Base-by-base conservation (phyloP, 2,797 vertebrate genomes). In the Periophthalmus magnuspinnatus region DNA sequence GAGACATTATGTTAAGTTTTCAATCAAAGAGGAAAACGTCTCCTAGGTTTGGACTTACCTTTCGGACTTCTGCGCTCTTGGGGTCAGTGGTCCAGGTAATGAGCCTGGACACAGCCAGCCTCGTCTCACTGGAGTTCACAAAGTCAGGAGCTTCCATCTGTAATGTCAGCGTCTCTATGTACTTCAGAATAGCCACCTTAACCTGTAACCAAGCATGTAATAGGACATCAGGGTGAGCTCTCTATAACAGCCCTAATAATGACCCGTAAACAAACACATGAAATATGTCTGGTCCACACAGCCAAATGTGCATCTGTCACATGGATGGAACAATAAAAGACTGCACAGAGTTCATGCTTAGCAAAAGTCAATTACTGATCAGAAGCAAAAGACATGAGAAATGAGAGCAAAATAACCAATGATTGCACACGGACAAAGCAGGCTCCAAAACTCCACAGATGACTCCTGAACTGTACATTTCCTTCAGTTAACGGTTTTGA, bases 71-170 rank as follows among this genome's bases (percentile, higher is more conserved):
- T n/a, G 96, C 96, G 89, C 97, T 98, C 90, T 98, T 98, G 65
- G 96, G 97, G 89, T 99, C 97, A 67, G 95, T 97, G 67, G 96
- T 99, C 97, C 97, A 99, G 47, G 97, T 97, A 88, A 98, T 98
- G 84, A 99, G 96, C 65, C 97, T 95, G 38, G 97, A 99, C 60
- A 99, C 96, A 3, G 97, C 97, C 81, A 98, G 90, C 41, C 97
- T 95, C 28, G 97, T 98, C 93, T 99, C 97, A 80, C 97, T 97
- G 74, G 96, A 97, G 93, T 98, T 99, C 77, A 96, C 94, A 85
- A 99, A 99, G 86, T 99, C 97, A 50, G 94, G 94, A 3, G 96
- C 95, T 41, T 99, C 97, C 97, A 99, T 99, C 88, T 99, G 97
- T 69, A 97, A 93, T 0, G 96, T 95, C 70, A 99, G 92, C 0